Conservation (phyloP, 2,888 invertebrate species). For the Lasioglossum leucozonium region DNA sequence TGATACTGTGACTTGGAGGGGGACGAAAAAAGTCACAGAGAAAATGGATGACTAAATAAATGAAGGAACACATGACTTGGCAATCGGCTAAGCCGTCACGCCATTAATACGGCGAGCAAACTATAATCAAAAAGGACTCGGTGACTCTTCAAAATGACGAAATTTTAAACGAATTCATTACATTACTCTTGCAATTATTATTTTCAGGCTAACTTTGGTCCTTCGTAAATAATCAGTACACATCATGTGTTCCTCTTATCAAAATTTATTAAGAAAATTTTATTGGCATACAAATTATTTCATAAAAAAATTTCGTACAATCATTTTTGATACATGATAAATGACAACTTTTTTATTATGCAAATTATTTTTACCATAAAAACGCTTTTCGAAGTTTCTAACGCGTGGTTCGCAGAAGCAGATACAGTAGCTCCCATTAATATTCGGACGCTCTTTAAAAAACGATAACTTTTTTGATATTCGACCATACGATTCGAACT, state of each 20-base stretch:
- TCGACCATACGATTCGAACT: no score
- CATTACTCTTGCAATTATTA: no score
- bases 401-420: no score
- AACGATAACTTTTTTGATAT: no score
- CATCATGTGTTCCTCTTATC: background rate
- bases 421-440: no score
- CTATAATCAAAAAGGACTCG: background rate
- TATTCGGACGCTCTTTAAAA: no score
- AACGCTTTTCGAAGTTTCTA: background rate
- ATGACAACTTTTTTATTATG: no score
- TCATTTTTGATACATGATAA: background rate
- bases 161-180: no score
- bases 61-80: background rate
- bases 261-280: no score
- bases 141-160: background rate
- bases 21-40: background rate
- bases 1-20: constrained; percentile 47
- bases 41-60: constrained; percentile 13
- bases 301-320: no score
- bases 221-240: no score
- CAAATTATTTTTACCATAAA: background rate
- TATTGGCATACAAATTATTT: no score
- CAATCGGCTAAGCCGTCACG: background rate
- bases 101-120: background rate
- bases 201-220: background rate